These are phyloP conservation scores for Gracilinanus agilis DNA, from an alignment of 2,113 vertebrate genomes.

Conservation along the genomic window DNA sequence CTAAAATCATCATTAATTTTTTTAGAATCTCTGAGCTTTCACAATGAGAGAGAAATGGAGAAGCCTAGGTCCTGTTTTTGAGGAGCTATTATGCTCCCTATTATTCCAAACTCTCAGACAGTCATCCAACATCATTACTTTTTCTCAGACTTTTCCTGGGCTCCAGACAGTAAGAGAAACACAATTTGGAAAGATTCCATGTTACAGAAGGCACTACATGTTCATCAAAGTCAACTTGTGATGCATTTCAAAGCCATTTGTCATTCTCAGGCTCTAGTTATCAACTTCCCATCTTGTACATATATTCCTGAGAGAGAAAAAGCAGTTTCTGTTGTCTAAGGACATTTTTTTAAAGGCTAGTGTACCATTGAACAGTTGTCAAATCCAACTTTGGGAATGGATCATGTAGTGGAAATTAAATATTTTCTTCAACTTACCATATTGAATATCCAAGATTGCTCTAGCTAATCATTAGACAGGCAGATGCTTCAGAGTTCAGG, in stretches of 20 bases:
- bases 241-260: slow-evolving; percentile 49
- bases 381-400: slow-evolving; percentile 72
- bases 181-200: slow-evolving; percentile 20
- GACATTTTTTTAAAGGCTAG: slow-evolving; percentile 62
- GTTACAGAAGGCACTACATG: not conserved
- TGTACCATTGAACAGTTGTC: slow-evolving; percentile 75
- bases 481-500: slow-evolving; percentile 79
- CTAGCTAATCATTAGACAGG: slow-evolving; percentile 76
- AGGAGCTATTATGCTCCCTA: not conserved
- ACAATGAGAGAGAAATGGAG: not conserved
- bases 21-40: not conserved
- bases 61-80: not conserved
- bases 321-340: slow-evolving; percentile 67
- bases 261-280: slow-evolving; percentile 67
- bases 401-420: slow-evolving; percentile 77
- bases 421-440: slow-evolving; percentile 78
- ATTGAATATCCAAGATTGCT: slow-evolving; percentile 70
- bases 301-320: slow-evolving; percentile 56
- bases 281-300: slow-evolving; percentile 55
- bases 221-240: slow-evolving; percentile 58
- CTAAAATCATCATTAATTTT: not conserved
- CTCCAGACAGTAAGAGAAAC: slow-evolving; percentile 22
- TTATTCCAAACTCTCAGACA: not conserved
- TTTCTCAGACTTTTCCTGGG: not conserved
- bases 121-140: not conserved